phyloP scores from a whole-genome alignment of 2,113 vertebrate species.

The Cathartes aura region DNA sequence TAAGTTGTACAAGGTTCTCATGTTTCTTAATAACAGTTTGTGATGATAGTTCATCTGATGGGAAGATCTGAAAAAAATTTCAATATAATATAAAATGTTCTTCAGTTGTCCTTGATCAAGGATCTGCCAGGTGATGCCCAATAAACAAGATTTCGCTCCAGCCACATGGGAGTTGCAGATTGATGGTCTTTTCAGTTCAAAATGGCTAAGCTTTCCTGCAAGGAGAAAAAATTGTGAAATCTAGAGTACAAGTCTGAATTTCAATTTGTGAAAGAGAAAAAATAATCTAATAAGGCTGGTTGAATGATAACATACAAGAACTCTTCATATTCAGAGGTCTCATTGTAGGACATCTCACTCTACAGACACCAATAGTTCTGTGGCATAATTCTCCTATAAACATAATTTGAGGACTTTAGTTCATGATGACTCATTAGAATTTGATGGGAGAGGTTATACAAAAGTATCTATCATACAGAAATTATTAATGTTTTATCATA shows the following conservation, averaged over 20 bases:
- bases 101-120: not conserved
- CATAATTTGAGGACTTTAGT: not conserved
- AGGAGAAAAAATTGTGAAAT: not conserved
- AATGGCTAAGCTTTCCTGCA: not conserved
- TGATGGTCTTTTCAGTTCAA: constrained; percentile 28
- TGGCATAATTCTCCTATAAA: not conserved
- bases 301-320: not conserved
- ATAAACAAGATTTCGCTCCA: not conserved
- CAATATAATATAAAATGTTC: not conserved
- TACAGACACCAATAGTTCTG: not conserved
- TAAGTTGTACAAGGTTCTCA: not conserved
- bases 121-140: not conserved
- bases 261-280: not conserved
- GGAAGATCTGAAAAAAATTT: not conserved
- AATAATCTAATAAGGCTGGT: not conserved
- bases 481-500: not conserved
- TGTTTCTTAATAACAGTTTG: not conserved
- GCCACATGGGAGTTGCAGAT: not conserved
- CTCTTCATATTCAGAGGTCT: not conserved
- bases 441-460: not conserved
- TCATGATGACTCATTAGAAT: not conserved
- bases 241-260: not conserved
- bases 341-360: not conserved
- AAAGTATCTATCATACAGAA: not conserved
- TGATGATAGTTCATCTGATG: not conserved